Conservation (phyloP, 2,113 vertebrate genomes). For the Promerops cafer region DNA sequence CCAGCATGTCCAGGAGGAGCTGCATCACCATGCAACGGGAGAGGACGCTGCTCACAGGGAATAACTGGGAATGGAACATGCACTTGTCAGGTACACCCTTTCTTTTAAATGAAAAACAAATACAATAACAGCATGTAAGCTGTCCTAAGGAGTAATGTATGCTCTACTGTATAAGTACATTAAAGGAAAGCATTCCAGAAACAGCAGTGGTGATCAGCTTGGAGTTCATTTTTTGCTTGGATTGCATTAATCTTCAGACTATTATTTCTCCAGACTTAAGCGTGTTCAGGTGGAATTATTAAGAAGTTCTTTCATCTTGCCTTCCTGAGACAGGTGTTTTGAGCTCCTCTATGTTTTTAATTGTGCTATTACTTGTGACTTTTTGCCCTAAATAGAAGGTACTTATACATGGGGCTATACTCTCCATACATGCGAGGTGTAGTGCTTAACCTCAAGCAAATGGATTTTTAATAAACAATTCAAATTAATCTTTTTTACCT, state of each 20-base stretch:
- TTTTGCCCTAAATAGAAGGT: background rate
- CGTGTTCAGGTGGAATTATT: background rate
- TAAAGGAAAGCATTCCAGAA: background rate
- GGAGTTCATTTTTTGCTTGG: background rate
- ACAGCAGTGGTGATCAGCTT: background rate
- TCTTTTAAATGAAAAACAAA: background rate
- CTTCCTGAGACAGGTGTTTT: background rate
- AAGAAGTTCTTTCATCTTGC: background rate
- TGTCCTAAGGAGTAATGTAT: background rate
- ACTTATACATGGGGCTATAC: background rate
- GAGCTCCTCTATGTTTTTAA: background rate
- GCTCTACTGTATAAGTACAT: too few relatives aligned
- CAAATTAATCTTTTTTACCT: background rate
- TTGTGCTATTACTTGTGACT: background rate
- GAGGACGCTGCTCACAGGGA: constrained; percentile 82
- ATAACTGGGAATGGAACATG: constrained; percentile 83
- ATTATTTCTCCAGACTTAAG: background rate
- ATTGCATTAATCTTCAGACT: background rate
- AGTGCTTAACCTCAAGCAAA: background rate
- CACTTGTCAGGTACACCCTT: constrained; percentile 76
- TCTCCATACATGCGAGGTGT: accelerated
- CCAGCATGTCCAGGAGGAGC: constrained; percentile 85
- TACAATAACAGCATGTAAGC: accelerated
- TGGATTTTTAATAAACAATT: background rate
- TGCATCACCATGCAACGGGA: constrained; percentile 70